Conservation (phyloP, 2,113 vertebrate genomes). For the Chaetorhynchus papuensis region DNA sequence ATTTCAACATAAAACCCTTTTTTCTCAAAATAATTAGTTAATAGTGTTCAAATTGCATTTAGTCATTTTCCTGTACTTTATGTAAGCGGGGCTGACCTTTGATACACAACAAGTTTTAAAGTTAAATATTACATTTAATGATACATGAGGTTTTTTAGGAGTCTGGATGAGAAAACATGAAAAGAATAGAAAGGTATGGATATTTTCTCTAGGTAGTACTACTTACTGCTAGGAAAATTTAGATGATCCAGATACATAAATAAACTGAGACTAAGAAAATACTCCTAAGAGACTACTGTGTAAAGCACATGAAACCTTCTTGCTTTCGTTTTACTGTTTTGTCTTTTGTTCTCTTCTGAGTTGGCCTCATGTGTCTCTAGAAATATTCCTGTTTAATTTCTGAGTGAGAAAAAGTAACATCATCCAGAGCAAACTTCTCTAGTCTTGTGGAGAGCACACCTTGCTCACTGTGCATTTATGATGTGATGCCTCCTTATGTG, state of each 20-base stretch:
- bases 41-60: not conserved
- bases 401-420: not conserved
- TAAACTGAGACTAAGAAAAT: not conserved
- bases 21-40: not conserved
- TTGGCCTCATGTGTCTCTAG: not conserved
- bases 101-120: not conserved
- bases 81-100: not conserved
- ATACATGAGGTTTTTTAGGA: not conserved
- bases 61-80: not conserved
- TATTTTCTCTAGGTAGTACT: not conserved
- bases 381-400: not conserved
- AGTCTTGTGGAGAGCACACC: not conserved
- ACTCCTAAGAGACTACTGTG: not conserved
- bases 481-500: not conserved
- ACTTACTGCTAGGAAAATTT: not conserved
- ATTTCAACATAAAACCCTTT: not conserved
- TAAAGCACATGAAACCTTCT: not conserved
- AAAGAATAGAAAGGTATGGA: not conserved
- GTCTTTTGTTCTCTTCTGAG: not conserved
- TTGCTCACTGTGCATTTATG: not conserved
- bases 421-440: not conserved
- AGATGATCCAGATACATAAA: not conserved
- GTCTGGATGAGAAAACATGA: not conserved
- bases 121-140: not conserved
- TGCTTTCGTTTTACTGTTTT: not conserved